Base-by-base conservation (phyloP, 2,797 vertebrate species). In the Hapalemur alaotrensis region DNA sequence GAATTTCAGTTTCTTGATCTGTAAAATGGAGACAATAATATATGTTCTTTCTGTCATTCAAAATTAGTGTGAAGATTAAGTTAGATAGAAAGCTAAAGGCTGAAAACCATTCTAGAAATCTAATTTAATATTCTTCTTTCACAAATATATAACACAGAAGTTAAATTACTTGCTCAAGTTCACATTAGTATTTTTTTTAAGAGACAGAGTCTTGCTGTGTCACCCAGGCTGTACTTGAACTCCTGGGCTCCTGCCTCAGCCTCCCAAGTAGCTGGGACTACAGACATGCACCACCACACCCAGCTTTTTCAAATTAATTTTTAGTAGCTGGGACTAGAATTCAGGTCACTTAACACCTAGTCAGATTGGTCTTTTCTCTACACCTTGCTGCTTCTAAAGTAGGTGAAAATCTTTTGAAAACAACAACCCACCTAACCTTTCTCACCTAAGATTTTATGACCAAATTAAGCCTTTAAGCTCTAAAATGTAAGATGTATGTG, bases 161-260 rank as follows among this genome's bases (percentile, higher is more conserved):
- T 63, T 93, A 86, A 89, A 67, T 86, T 52, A 94, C 81, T 83
- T 95, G 41, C 12, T 92, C 52, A 82, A 95, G n/a, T 15, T 92
- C 52, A 57, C 50, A 81, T 70, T 90, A 41, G 15, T 61, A 87
- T 95, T 89, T 90, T n/a, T 76, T n/a, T 76, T 76, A n/a, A 76
- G 30, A 50, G 32, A 22, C 48, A 30, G 30, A 2, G 17, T 50
- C 73, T 76, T 1, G 20, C 18, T 76, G 48, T 48, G 32, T 50
- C 11, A 17, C 10, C 18, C 10, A 76, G 73, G 73, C 46, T 76
- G 32, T 18, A 50, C 46, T 76, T 10, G 46, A 76, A 76, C 18
- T 76, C 30, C 72, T 50, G 30, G 30, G 46, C 46, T 76, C 30
- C 41, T 14, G 43, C 17, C 30, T 76, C 46, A 22, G 73, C 46